phyloP scores from a whole-genome alignment of 2,888 invertebrate genomes.

The Orchesella flavescens region DNA sequence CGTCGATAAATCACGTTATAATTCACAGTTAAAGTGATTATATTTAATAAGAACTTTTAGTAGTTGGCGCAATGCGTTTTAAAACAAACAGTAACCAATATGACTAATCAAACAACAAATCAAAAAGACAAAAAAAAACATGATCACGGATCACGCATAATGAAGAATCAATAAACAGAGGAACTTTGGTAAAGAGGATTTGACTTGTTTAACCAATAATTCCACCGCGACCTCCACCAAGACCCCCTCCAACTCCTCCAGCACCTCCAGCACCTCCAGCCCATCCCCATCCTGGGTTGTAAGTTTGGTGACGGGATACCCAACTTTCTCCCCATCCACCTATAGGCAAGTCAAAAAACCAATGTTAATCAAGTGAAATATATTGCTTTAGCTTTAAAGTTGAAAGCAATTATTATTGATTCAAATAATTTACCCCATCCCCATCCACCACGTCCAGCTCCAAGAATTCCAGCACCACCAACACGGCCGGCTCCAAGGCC shows the following conservation, averaged over 20 bases:
- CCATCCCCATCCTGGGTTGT: conserved; percentile 39
- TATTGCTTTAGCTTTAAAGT: no score
- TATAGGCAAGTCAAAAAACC: not conserved
- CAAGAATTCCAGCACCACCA: conserved; percentile 19
- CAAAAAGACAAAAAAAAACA: conserved; percentile 11
- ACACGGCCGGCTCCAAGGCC: conserved; percentile 23
- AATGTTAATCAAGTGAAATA: no score
- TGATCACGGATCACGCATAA: not conserved
- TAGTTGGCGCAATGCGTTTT: conserved; percentile 2
- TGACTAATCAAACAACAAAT: conserved; percentile 38
- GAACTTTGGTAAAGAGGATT: not conserved
- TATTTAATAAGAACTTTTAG: conserved; percentile 3
- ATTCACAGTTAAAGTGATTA: not conserved
- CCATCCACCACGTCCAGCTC: conserved; percentile 15
- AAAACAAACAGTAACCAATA: conserved; percentile 31
- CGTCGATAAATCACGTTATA: no score
- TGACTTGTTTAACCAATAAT: conserved; percentile 10
- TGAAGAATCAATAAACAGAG: not conserved
- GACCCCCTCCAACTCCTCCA: not conserved
- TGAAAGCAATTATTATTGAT: no score
- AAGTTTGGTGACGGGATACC: conserved; percentile 26
- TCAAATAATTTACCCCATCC: not conserved
- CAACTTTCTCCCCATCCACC: conserved; percentile 14
- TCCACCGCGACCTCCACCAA: not conserved
- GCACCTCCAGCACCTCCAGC: not conserved